phyloP scores from a whole-genome alignment of 2,113 vertebrate genomes.

The Pseudorasbora parva region DNA sequence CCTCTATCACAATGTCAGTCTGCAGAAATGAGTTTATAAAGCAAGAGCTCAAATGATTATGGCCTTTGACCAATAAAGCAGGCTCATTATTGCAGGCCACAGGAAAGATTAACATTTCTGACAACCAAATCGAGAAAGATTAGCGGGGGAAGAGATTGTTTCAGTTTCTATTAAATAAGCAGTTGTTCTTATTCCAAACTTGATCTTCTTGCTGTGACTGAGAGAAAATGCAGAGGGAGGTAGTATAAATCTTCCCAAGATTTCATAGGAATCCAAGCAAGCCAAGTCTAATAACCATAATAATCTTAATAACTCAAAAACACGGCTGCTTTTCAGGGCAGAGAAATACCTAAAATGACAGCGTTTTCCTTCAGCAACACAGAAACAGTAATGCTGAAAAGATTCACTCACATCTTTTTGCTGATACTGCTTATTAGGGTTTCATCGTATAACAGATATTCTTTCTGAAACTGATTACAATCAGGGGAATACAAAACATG shows the following conservation, averaged over 20 bases:
- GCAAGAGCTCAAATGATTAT: constrained; percentile 93
- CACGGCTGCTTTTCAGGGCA: neutral
- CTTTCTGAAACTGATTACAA: neutral
- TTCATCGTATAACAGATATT: constrained; percentile 14
- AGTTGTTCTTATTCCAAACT: constrained; percentile 65
- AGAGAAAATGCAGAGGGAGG: constrained; percentile 56
- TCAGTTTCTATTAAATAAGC: constrained; percentile 67
- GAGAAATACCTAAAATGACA: neutral
- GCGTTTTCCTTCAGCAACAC: neutral
- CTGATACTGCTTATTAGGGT: neutral
- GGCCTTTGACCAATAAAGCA: constrained; percentile 93
- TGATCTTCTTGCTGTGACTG: constrained; percentile 63
- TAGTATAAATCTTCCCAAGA: constrained; percentile 37
- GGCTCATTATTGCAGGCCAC: constrained; percentile 88
- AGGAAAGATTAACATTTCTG: constrained; percentile 91
- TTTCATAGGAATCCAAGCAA: neutral
- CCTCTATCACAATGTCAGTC: constrained; percentile 89
- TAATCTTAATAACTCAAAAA: neutral
- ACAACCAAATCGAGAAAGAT: constrained; percentile 85
- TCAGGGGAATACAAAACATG: neutral
- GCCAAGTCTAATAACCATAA: neutral
- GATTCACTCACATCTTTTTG: neutral
- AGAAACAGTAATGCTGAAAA: neutral
- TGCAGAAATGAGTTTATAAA: constrained; percentile 95
- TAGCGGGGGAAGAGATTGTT: constrained; percentile 66